Evolutionary conservation across 2,113 vertebrate genomes (phyloP).

Genomic region (Leptodactylus fuscus): DNA sequence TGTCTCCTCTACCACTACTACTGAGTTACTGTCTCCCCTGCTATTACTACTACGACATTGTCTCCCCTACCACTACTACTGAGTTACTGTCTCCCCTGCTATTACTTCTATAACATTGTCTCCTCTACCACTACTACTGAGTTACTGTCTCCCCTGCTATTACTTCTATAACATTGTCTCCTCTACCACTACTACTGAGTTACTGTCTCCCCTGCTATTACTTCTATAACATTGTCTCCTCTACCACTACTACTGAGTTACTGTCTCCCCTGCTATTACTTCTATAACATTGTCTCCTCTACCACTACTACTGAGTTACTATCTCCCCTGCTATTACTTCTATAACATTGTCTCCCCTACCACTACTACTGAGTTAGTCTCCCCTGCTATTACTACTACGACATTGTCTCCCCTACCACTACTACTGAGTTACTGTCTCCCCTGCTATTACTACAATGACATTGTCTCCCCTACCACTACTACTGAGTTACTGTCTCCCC

Average conservation of each 20-base stretch:
- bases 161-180: not conserved
- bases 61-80: not conserved
- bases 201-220: not conserved
- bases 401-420: not conserved
- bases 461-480: not conserved
- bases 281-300: not conserved
- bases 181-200: not conserved
- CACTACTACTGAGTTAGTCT: too few species aligned
- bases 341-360: not conserved
- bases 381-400: too few species aligned
- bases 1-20: too few species aligned
- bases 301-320: not conserved
- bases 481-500: too few species aligned
- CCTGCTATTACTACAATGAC: not conserved
- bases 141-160: not conserved
- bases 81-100: not conserved
- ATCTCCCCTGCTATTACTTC: not conserved
- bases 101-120: not conserved
- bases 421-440: not conserved
- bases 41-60: not conserved
- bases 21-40: not conserved
- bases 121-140: not conserved
- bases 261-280: not conserved
- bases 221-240: not conserved
- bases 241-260: not conserved